Evolutionary conservation across 2,113 vertebrate genomes (phyloP).

Genomic region (Equus przewalskii): DNA sequence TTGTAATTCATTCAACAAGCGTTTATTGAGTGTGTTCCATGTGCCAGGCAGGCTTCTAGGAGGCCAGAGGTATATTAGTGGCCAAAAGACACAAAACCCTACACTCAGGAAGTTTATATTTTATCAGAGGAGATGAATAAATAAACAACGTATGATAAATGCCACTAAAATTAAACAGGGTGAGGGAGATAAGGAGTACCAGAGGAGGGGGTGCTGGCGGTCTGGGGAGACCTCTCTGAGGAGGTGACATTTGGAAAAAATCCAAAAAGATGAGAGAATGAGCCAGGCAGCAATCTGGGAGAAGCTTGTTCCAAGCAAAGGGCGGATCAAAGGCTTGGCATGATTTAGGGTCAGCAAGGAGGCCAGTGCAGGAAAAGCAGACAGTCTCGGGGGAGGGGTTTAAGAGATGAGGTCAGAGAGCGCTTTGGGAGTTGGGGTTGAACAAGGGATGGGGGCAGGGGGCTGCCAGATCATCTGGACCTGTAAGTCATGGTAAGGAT

Average conservation of each 20-base stretch:
- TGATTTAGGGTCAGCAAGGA: neutral
- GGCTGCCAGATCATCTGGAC: neutral
- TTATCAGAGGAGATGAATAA: slow-evolving; percentile 32
- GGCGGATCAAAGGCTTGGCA: neutral
- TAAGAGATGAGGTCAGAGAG: neutral
- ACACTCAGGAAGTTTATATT: neutral
- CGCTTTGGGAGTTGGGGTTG: neutral
- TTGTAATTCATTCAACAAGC: slow-evolving; percentile 9
- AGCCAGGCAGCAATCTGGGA: neutral
- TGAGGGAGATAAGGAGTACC: neutral
- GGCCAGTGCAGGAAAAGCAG: neutral
- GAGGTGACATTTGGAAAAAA: neutral
- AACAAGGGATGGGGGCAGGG: neutral
- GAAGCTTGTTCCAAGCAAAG: neutral
- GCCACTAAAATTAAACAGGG: neutral
- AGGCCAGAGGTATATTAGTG: neutral
- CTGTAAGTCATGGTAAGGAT: neutral
- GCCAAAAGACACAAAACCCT: neutral
- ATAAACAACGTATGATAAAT: neutral
- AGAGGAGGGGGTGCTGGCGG: neutral
- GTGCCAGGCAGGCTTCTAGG: neutral
- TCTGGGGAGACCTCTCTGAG: neutral
- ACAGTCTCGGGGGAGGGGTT: neutral
- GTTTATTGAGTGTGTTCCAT: neutral
- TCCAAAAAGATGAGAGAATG: neutral